A percentile compares a stretch with the other conserved stretches of the same genome.
Conservation (phyloP, 2,113 vertebrate species). For the Channa argus region DNA sequence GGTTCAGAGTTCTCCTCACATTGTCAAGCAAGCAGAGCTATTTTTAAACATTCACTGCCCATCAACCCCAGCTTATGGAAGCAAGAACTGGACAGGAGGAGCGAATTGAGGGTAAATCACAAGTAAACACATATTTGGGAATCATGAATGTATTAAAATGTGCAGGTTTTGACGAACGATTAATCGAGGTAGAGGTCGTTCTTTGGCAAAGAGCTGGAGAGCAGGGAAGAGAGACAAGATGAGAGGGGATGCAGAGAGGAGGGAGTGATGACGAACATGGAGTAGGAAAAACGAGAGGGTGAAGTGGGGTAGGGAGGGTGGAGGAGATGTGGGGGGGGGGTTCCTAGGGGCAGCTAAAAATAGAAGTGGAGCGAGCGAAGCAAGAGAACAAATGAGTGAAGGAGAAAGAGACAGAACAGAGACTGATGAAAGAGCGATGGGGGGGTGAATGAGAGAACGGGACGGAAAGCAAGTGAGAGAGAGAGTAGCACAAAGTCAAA, state of each 20-base stretch:
- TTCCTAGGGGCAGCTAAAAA: slow-evolving; percentile 91
- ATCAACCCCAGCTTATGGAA: slow-evolving; percentile 82
- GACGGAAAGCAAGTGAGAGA: slow-evolving; percentile 24
- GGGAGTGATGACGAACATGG: slow-evolving; percentile 72
- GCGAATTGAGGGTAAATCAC: slow-evolving; percentile 3
- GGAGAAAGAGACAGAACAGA: slow-evolving; percentile 65
- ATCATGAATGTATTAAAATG: slow-evolving; percentile 69
- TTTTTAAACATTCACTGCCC: slow-evolving; percentile 88
- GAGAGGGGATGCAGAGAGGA: slow-evolving; percentile 53
- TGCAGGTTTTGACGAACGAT: slow-evolving; percentile 88
- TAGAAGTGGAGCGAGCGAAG: slow-evolving; percentile 84
- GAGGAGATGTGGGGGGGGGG: slow-evolving; percentile 65
- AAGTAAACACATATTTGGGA: slow-evolving; percentile 41
- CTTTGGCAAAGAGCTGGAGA: slow-evolving; percentile 83
- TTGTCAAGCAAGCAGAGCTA: slow-evolving; percentile 84
- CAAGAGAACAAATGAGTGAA: slow-evolving; percentile 67
- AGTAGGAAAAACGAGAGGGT: slow-evolving; percentile 64
- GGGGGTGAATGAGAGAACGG: slow-evolving; percentile 27
- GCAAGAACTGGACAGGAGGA: not conserved
- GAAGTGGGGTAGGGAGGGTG: slow-evolving; percentile 63
- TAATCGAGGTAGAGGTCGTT: slow-evolving; percentile 87
- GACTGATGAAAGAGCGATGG: slow-evolving; percentile 24
- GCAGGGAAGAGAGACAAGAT: slow-evolving; percentile 59
- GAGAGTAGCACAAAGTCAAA: slow-evolving; percentile 60
- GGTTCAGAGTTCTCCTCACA: slow-evolving; percentile 85